These are phyloP conservation scores for Lysiphlebus fabarum DNA, from an alignment of 1,140 invertebrate species.

Conservation along the genomic window DNA sequence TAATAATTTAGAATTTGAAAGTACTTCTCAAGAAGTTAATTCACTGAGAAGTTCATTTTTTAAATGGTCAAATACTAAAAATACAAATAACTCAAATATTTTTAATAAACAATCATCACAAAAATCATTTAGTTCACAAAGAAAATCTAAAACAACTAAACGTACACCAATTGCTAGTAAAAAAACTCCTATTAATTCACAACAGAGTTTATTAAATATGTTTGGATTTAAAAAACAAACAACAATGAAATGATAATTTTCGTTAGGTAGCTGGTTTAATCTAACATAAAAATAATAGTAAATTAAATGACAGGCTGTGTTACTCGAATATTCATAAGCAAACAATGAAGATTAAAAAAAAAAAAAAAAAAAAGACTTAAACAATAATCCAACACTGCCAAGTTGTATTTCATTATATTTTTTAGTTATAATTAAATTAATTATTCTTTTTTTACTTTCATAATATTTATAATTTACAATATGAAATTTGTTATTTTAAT, in stretches of 20 bases:
- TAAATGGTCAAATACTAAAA: constrained; percentile 28
- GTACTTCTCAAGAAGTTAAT: neutral
- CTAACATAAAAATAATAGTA: neutral
- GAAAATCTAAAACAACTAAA: neutral
- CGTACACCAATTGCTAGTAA: constrained; percentile 27
- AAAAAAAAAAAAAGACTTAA: too few relatives aligned
- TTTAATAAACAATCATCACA: constrained; percentile 6
- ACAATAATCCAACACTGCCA: too few relatives aligned
- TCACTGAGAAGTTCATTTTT: constrained; percentile 26
- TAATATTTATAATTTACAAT: too few relatives aligned
- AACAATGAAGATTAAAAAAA: too few relatives aligned
- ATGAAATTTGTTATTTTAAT: too few relatives aligned
- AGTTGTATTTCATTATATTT: too few relatives aligned
- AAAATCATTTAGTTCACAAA: constrained; percentile 18
- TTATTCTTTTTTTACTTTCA: too few relatives aligned
- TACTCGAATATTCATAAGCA: too few relatives aligned
- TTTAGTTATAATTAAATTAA: too few relatives aligned
- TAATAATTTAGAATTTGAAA: constrained; percentile 2
- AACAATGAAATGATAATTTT: neutral
- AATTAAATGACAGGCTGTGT: too few relatives aligned
- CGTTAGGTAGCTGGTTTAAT: constrained; percentile 5
- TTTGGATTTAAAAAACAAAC: constrained; percentile 45
- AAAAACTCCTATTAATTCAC: constrained; percentile 27
- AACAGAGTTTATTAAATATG: constrained; percentile 41
- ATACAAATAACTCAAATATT: neutral